Evolutionary conservation across 2,797 vertebrate species (phyloP).

Genomic region (Glyptemys insculpta): DNA sequence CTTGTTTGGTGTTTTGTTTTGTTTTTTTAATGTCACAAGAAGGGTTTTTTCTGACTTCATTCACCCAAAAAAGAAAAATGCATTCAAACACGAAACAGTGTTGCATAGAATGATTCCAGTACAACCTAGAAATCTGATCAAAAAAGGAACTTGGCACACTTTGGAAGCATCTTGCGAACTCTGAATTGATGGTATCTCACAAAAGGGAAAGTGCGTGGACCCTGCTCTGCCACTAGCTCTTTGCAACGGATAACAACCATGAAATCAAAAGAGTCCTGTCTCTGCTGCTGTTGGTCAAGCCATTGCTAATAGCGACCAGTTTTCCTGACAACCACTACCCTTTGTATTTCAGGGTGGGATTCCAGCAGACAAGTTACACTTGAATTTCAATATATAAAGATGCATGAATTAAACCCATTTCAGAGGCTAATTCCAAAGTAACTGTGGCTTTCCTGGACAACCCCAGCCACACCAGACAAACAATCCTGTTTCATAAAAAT

Average conservation of each 20-base stretch:
- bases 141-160: conserved; percentile 87
- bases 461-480: background rate
- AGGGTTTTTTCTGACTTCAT: conserved; percentile 80
- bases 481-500: background rate
- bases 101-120: conserved; percentile 98
- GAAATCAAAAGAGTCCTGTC: background rate
- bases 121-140: conserved; percentile 86
- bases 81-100: conserved; percentile 80
- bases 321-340: background rate
- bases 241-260: background rate
- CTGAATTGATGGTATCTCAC: conserved; percentile 55
- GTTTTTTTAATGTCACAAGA: conserved; percentile 62
- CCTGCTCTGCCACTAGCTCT: background rate
- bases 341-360: background rate
- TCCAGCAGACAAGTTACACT: background rate
- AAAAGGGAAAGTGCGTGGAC: background rate
- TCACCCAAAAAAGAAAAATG: conserved; percentile 69
- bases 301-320: background rate
- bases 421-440: fast-evolving
- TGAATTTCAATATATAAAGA: conserved; percentile 11
- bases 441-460: background rate
- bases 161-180: conserved; percentile 78
- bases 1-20: conserved; percentile 58
- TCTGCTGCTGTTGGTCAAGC: conserved; percentile 16
- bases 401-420: background rate